These are phyloP conservation scores for Chroicocephalus ridibundus DNA, from an alignment of 2,113 vertebrate genomes.

Conservation along the genomic window DNA sequence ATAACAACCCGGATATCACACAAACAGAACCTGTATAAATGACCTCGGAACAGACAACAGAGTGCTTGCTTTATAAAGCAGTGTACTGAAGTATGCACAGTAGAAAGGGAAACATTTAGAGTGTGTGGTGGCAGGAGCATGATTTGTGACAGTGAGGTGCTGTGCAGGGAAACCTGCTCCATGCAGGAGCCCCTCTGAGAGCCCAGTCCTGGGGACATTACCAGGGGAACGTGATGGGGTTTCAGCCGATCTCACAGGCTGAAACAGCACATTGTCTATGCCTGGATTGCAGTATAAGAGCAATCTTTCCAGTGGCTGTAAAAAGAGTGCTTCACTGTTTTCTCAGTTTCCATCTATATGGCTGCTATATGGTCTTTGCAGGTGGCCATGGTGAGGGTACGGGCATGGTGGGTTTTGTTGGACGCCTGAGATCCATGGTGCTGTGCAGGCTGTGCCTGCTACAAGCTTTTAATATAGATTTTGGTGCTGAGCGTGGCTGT, in stretches of 20 bases:
- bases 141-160: background rate
- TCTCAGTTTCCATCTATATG: background rate
- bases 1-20: background rate
- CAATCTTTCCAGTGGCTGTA: background rate
- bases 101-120: background rate
- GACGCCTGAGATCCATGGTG: background rate
- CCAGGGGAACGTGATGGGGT: too few species aligned
- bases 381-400: background rate
- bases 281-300: background rate
- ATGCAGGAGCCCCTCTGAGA: background rate
- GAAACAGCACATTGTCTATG: background rate
- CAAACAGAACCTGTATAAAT: background rate
- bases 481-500: background rate
- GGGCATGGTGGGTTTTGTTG: background rate
- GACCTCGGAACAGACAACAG: background rate
- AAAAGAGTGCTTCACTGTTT: background rate
- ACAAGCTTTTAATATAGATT: background rate
- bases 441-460: background rate
- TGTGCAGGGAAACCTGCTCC: background rate
- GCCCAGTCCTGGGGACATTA: background rate
- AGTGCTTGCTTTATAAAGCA: background rate
- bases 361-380: background rate
- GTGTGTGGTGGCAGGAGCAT: background rate
- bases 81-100: rapidly evolving
- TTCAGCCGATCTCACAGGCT: background rate